Percentiles rank a stretch among this genome's conserved stretches.
Evolutionary conservation across 2,113 vertebrate species (phyloP).

Genomic region (Meles meles): DNA sequence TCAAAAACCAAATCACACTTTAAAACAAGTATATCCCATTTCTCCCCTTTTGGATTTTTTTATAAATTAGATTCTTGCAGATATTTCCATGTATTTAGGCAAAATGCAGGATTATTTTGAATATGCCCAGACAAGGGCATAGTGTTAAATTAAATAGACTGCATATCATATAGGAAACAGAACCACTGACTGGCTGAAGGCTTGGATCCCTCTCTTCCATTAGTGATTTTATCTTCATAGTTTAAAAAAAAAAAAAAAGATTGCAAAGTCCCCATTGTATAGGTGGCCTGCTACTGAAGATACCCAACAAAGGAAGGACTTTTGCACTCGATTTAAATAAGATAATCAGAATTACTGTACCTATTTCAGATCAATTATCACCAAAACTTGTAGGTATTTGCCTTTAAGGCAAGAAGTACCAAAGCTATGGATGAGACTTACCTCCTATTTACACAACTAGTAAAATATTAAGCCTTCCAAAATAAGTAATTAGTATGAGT

Average conservation of each 20-base stretch:
- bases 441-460: not conserved
- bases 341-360: not conserved
- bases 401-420: not conserved
- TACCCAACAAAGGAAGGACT: not conserved
- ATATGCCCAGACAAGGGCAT: accelerated
- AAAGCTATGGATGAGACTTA: not conserved
- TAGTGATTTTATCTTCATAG: not conserved
- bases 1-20: not conserved
- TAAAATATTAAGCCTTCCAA: not conserved
- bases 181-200: not conserved
- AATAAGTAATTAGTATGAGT: not conserved
- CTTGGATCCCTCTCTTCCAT: not conserved
- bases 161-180: not conserved
- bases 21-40: not conserved
- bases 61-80: not conserved
- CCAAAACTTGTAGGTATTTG: not conserved
- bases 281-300: not conserved
- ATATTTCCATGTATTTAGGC: not conserved
- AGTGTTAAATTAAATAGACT: not conserved
- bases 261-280: not conserved
- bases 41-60: not conserved
- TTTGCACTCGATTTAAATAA: not conserved
- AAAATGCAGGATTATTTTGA: not conserved
- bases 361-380: not conserved
- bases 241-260: not conserved